Conservation (phyloP, 2,888 invertebrate genomes). For the Pomacea canaliculata region DNA sequence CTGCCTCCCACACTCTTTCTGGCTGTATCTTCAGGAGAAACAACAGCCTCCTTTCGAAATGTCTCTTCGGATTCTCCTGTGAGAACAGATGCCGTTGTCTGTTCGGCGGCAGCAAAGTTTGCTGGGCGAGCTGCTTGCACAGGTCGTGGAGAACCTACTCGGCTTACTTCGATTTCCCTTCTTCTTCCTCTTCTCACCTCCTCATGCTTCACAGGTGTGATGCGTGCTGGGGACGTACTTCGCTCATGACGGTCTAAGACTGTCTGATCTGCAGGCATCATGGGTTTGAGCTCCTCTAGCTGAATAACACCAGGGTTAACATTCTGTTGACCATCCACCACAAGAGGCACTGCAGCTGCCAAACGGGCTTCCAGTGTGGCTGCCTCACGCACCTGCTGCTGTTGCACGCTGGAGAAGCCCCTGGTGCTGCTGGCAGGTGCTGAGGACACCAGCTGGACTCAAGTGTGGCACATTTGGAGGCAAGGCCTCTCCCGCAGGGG, state of each 20-base stretch:
- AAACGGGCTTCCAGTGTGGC: constrained; percentile 14
- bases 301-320: constrained; percentile 17
- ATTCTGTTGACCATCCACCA: background rate
- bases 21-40: constrained; percentile 4
- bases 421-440: background rate
- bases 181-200: background rate
- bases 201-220: constrained; percentile 12
- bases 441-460: constrained; percentile 12
- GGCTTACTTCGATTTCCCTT: too few relatives aligned
- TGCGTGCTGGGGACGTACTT: constrained; percentile 16
- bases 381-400: constrained; percentile 20
- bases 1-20: constrained; percentile 22
- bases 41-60: constrained; percentile 8
- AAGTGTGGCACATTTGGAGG: background rate
- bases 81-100: background rate
- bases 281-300: constrained; percentile 23
- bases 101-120: background rate
- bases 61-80: constrained; percentile 16
- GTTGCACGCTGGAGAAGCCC: constrained; percentile 1
- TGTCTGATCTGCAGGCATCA: background rate
- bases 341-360: background rate
- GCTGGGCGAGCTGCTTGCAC: background rate
- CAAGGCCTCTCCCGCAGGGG: background rate
- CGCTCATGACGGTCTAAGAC: background rate
- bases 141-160: background rate